Evolutionary conservation across 92 coral and sea anemone species (phyloP), one percentile per base, ranked within the genome.

Genomic region (Heliopora coerulea): DNA sequence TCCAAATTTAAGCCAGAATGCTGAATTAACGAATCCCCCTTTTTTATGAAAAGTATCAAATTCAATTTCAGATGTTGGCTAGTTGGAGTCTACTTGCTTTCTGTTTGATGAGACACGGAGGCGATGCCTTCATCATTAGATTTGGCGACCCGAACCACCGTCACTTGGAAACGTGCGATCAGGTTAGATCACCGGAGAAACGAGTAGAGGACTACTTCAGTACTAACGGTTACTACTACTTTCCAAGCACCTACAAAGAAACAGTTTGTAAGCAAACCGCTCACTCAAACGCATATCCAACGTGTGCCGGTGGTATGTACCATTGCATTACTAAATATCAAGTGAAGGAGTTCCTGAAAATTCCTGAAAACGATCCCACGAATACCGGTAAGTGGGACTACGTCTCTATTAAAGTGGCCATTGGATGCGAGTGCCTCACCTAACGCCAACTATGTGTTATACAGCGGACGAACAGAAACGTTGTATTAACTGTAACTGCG

Each of bases 271-370:
- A 66, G 48, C 48, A 50, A 29, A 19, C 27, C 57, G 41, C 73
- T 14, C 28, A 54, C 56, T 10, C 73, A 0, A 66, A 66, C 73
- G 44, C 24, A 19, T 23, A 41, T 9, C 28, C 73, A 46, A 66
- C 73, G 8, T 66, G 73, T 17, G 73, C 73, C 14, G 73, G 73
- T 15, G 73, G 73, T 20, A 35, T 66, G 19, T 66, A 66, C 31
- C 73, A 66, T 17, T 66, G 73, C 26, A 33, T 66, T 3, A 42
- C 73, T 1, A 8, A 44, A 57, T 66, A 66, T 24, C 19, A 25
- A 19, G 44, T 14, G 35, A 66, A 24, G 26, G 21, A 66, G 19
- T 28, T 42, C 14, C 73, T 66, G 20, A 32, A 66, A 33, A 66
- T 66, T 20, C 73, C 57, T 10, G 33, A 1, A 34, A 26, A 41